phyloP scores from a whole-genome alignment of 2,113 vertebrate species.

The Fregetta grallaria region DNA sequence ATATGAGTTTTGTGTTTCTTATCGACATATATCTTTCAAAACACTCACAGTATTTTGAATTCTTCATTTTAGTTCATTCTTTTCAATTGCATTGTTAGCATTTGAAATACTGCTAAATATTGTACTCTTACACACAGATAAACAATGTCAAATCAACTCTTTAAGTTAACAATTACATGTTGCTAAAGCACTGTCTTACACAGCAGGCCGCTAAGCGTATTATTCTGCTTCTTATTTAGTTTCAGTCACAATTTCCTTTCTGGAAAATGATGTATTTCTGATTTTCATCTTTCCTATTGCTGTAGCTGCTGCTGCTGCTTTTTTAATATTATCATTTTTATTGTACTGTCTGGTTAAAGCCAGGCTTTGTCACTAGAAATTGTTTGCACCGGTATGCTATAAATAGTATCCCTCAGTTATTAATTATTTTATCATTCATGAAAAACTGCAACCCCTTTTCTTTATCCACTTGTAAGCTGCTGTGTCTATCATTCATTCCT shows the following conservation, averaged over 20 bases:
- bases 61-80: background rate
- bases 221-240: background rate
- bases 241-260: background rate
- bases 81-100: background rate
- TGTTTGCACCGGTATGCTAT: background rate
- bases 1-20: background rate
- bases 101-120: background rate
- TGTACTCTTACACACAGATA: background rate
- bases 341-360: background rate
- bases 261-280: background rate
- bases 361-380: background rate
- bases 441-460: background rate
- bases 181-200: background rate
- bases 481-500: background rate
- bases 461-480: background rate
- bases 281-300: background rate
- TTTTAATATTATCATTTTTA: background rate
- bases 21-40: background rate
- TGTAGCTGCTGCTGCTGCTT: background rate
- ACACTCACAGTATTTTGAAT: background rate
- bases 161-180: background rate
- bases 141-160: background rate
- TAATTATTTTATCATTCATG: constrained; percentile 19
- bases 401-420: background rate
- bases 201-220: background rate